These are phyloP conservation scores for Parelbella ahira DNA, from an alignment of 2,888 invertebrate species.

Conservation along the genomic window DNA sequence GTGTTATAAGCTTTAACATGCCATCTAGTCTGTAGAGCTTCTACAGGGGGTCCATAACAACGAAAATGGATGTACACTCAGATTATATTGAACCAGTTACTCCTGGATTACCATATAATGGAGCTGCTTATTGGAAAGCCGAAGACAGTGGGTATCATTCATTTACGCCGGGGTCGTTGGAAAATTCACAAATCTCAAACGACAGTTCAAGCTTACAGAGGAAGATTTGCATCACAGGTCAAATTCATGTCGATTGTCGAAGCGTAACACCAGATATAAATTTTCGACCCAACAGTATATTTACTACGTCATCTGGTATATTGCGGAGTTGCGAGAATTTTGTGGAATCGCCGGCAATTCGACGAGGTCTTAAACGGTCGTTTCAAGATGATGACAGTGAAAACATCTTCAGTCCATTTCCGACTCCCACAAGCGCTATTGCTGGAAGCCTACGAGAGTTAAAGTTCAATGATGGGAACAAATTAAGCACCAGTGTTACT, in stretches of 20 bases:
- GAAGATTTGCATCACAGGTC: constrained; percentile 42
- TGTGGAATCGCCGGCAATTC: constrained; percentile 46
- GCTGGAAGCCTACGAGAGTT: constrained; percentile 62
- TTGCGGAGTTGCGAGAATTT: constrained; percentile 30
- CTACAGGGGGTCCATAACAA: background rate
- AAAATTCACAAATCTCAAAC: constrained; percentile 51
- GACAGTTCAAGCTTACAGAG: constrained; percentile 48
- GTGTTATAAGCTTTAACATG: constrained; percentile 6
- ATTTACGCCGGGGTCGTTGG: constrained; percentile 61
- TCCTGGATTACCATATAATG: constrained; percentile 48
- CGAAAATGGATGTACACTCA: constrained; percentile 56
- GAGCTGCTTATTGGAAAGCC: constrained; percentile 49
- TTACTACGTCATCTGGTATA: constrained; percentile 28
- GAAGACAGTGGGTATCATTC: constrained; percentile 74
- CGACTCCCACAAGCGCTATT: constrained; percentile 66
- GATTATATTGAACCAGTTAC: constrained; percentile 50
- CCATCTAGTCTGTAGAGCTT: constrained; percentile 2
- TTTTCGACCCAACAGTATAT: constrained; percentile 35
- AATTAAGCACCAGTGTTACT: constrained; percentile 33
- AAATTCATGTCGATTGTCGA: constrained; percentile 44
- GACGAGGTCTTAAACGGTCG: constrained; percentile 56
- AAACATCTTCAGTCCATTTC: constrained; percentile 38
- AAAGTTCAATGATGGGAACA: constrained; percentile 55
- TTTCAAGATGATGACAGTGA: constrained; percentile 47
- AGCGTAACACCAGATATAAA: constrained; percentile 42